Percentiles rank a stretch among this genome's conserved stretches.
These are phyloP conservation scores for Aegotheles bennettii DNA, from an alignment of 2,113 vertebrate species.

Conservation along the genomic window DNA sequence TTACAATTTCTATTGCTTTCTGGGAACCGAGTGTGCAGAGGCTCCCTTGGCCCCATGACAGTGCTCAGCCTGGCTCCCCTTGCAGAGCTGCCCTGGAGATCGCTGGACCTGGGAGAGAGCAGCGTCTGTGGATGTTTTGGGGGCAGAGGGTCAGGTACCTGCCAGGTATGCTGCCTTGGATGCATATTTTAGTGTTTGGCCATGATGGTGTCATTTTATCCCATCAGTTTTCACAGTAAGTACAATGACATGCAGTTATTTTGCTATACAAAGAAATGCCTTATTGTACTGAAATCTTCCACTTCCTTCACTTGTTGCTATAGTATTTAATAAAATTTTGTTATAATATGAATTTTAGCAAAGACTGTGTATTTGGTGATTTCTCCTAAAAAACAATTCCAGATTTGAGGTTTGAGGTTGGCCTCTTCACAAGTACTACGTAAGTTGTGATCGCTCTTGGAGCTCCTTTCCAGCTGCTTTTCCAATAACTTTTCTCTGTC, in stretches of 20 bases:
- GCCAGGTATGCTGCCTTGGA: background rate
- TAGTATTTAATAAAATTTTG: background rate
- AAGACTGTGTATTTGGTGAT: background rate
- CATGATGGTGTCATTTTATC: background rate
- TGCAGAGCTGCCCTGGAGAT: background rate
- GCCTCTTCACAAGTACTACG: background rate
- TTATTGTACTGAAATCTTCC: background rate
- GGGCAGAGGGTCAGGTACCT: no score
- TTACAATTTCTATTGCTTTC: background rate
- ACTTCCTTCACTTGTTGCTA: background rate
- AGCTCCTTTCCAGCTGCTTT: background rate
- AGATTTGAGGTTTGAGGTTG: background rate
- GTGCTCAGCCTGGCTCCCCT: background rate
- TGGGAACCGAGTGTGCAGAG: no score
- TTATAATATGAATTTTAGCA: background rate
- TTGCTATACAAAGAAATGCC: background rate
- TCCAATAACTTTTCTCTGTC: background rate
- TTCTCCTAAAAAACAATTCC: background rate
- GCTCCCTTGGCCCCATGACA: background rate
- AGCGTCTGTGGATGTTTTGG: background rate
- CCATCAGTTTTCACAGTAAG: background rate
- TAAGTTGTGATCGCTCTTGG: background rate
- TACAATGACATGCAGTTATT: background rate
- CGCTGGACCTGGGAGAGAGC: background rate
- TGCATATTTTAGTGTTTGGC: background rate